A percentile compares a stretch with the other conserved stretches of the same genome.
These are phyloP conservation scores for Zelleria hepariella DNA, from an alignment of 2,888 invertebrate species.

Conservation along the genomic window DNA sequence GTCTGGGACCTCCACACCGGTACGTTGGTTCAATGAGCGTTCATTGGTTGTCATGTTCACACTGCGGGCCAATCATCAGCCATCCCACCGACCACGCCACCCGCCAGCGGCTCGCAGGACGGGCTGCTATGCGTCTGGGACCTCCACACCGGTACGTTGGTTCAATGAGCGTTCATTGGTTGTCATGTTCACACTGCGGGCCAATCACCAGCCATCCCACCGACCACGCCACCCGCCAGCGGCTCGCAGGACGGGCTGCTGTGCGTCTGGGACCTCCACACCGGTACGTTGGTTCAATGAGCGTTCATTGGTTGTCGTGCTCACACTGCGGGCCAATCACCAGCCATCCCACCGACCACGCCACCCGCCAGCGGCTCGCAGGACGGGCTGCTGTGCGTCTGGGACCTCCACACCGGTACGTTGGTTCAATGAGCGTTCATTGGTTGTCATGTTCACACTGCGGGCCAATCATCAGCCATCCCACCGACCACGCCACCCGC, in stretches of 20 bases:
- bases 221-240: slow-evolving; percentile 89
- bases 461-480: slow-evolving; percentile 92
- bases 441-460: too few species aligned
- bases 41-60: too few species aligned
- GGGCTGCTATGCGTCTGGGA: slow-evolving; percentile 96
- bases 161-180: too few species aligned
- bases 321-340: slow-evolving; percentile 96
- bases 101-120: slow-evolving; percentile 94
- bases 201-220: slow-evolving; percentile 94
- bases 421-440: too few species aligned
- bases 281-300: too few species aligned
- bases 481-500: slow-evolving; percentile 92
- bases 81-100: slow-evolving; percentile 91
- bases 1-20: slow-evolving; percentile 96
- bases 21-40: too few species aligned
- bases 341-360: slow-evolving; percentile 90
- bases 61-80: slow-evolving; percentile 93
- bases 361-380: slow-evolving; percentile 94
- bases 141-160: slow-evolving; percentile 82
- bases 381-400: slow-evolving; percentile 93
- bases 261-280: slow-evolving; percentile 95
- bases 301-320: too few species aligned
- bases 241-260: slow-evolving; percentile 95
- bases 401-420: slow-evolving; percentile 94
- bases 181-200: too few species aligned